Evolutionary conservation across 2,113 vertebrate species (phyloP).

Genomic region (Climacteris rufus): DNA sequence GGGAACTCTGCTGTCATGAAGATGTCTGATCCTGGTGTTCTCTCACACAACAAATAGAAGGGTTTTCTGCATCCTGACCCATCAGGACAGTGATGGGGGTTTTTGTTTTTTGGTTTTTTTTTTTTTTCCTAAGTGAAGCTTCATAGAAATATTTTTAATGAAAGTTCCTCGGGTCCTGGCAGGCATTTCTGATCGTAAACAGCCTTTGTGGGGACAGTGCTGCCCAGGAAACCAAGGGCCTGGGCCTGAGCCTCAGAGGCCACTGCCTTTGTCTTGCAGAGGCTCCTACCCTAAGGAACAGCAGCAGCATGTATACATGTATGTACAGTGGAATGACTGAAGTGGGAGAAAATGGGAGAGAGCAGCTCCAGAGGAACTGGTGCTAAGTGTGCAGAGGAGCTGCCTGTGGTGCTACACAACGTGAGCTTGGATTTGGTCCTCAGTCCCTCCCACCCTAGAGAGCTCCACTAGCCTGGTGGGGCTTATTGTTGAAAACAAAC

Average conservation of each 20-base stretch:
- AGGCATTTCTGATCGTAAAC: neutral
- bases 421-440: neutral
- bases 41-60: neutral
- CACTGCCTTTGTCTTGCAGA: neutral
- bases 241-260: neutral
- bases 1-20: neutral
- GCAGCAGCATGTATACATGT: neutral
- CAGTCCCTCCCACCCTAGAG: neutral
- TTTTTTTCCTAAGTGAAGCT: neutral
- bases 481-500: neutral
- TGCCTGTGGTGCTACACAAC: neutral
- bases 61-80: neutral
- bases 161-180: neutral
- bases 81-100: neutral
- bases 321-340: neutral
- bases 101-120: neutral
- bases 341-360: neutral
- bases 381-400: neutral
- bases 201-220: neutral
- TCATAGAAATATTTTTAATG: neutral
- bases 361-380: neutral
- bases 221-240: neutral
- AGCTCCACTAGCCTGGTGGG: rapidly evolving
- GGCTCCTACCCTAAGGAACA: neutral
- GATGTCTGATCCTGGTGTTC: neutral